These are phyloP conservation scores for Melitaea athalia DNA, from an alignment of 2,888 invertebrate species.

Conservation along the genomic window DNA sequence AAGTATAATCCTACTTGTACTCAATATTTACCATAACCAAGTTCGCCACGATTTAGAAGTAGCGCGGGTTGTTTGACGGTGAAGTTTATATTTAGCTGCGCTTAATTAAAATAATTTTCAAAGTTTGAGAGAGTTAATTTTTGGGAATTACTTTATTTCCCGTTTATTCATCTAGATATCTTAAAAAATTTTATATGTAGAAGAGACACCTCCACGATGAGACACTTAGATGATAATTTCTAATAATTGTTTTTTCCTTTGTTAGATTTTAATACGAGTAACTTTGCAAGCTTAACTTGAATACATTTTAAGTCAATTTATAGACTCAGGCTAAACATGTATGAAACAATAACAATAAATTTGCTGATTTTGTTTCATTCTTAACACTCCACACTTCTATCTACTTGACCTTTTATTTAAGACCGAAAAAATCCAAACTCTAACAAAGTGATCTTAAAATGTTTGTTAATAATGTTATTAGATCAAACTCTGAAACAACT, in stretches of 20 bases:
- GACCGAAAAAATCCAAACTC: background rate
- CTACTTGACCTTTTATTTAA: too few species aligned
- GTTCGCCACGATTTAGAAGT: background rate
- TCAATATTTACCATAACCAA: background rate
- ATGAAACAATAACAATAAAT: too few species aligned
- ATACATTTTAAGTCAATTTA: background rate
- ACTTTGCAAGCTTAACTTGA: too few species aligned
- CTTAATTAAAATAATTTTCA: constrained; percentile 1
- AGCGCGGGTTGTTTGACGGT: constrained; percentile 4
- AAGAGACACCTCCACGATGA: too few species aligned
- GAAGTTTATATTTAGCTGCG: constrained; percentile 4
- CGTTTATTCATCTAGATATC: background rate
- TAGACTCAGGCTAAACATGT: too few species aligned
- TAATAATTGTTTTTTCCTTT: too few species aligned
- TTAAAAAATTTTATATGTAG: background rate
- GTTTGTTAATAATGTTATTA: background rate
- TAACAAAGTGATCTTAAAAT: background rate
- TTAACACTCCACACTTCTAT: too few species aligned
- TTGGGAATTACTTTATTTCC: background rate
- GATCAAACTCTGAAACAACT: too few species aligned
- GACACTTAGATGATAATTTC: too few species aligned
- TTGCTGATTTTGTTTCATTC: too few species aligned
- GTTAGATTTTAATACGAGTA: too few species aligned
- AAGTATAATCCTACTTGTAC: background rate
- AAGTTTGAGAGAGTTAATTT: constrained; percentile 1